A percentile compares a stretch with the other conserved stretches of the same genome.
Conservation (phyloP, 2,888 invertebrate genomes). For the Drosophila barbarae region DNA sequence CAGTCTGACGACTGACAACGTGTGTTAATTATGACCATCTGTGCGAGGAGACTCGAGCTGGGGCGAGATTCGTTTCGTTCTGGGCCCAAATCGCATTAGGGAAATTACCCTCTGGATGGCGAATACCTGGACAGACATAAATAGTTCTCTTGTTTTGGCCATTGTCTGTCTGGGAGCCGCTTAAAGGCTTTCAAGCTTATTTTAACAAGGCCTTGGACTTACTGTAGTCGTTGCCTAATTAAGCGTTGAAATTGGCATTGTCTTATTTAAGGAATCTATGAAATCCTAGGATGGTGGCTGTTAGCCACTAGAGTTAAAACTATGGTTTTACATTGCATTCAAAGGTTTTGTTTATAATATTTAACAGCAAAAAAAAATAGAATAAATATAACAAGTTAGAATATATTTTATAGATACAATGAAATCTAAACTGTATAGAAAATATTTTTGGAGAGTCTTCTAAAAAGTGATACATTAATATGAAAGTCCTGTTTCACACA, state of each 20-base stretch:
- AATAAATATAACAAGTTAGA: too few species aligned
- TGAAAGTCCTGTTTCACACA: too few species aligned
- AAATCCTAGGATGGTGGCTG: too few species aligned
- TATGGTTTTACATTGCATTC: not conserved
- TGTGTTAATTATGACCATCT: constrained; percentile 74
- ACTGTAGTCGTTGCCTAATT: constrained; percentile 25
- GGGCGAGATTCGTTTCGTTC: constrained; percentile 11
- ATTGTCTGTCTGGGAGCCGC: constrained; percentile 55
- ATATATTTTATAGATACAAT: not conserved
- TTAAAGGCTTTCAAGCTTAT: constrained; percentile 66
- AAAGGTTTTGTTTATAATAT: not conserved
- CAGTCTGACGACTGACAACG: constrained; percentile 56
- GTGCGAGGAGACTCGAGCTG: constrained; percentile 35
- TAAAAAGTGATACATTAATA: too few species aligned
- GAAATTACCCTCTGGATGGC: constrained; percentile 66
- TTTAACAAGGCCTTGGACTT: constrained; percentile 39
- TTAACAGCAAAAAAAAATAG: not conserved
- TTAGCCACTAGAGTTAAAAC: too few species aligned
- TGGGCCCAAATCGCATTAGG: constrained; percentile 63
- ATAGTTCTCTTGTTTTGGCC: constrained; percentile 54
- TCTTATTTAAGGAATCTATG: not conserved
- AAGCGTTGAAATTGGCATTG: constrained; percentile 18
- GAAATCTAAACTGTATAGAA: not conserved
- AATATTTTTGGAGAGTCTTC: too few species aligned
- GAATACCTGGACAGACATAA: constrained; percentile 62